Percentiles rank a stretch among this genome's conserved stretches.
Conservation (phyloP, 53 echinoderm and acorn worm species). For the Luidia sarsii region DNA sequence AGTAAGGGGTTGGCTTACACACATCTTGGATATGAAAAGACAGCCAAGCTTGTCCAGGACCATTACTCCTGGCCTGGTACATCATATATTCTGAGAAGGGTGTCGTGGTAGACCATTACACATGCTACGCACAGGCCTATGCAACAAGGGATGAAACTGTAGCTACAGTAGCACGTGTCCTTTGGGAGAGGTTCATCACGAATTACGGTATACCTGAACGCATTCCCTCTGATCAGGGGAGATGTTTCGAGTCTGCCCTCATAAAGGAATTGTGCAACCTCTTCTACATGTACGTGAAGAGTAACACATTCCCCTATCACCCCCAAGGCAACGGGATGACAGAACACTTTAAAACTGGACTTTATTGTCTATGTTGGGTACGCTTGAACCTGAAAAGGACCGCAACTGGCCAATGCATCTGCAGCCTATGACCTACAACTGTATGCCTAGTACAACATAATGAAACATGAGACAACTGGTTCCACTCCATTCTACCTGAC, state of each 20-base stretch:
- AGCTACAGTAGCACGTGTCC: conserved; percentile 31
- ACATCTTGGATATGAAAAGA: too few relatives aligned
- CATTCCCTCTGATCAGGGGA: conserved; percentile 26
- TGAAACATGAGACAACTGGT: conserved; percentile 25
- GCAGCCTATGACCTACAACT: neutral
- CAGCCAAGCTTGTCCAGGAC: too few relatives aligned
- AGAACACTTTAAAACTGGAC: too few relatives aligned
- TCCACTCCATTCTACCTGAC: conserved; percentile 22
- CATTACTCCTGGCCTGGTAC: too few relatives aligned
- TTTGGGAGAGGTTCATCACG: conserved; percentile 40
- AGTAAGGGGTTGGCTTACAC: too few relatives aligned
- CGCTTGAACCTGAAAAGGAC: conserved; percentile 38
- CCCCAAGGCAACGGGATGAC: too few relatives aligned
- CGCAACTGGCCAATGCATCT: conserved; percentile 1
- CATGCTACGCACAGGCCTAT: conserved; percentile 42
- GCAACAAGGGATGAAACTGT: conserved; percentile 22
- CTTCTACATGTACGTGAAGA: conserved; percentile 22
- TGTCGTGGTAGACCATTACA: conserved; percentile 64
- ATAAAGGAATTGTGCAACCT: conserved; percentile 25
- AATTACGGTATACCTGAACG: conserved; percentile 45
- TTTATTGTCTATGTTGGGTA: too few relatives aligned
- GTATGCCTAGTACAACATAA: conserved; percentile 34
- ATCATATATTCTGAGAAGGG: too few relatives aligned
- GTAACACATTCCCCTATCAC: conserved; percentile 27
- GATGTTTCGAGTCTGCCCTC: conserved; percentile 13